phyloP scores from a whole-genome alignment of 2,797 vertebrate species.

The Hoplostethus atlanticus region DNA sequence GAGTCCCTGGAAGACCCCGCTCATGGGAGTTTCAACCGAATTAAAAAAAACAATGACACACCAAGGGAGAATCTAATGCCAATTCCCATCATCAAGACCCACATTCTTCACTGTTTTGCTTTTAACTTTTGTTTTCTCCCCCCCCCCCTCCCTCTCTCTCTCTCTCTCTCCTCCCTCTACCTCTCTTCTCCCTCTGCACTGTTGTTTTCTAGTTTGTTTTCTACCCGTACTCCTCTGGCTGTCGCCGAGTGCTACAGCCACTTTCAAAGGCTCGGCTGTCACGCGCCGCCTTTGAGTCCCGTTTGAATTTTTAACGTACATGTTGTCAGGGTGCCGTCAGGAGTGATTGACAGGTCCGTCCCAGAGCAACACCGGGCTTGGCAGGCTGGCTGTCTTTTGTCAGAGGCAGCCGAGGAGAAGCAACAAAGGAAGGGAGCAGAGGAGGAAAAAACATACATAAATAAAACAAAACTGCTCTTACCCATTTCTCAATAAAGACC shows the following conservation, averaged over 20 bases:
- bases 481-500: conserved; percentile 86
- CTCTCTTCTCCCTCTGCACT: conserved; percentile 72
- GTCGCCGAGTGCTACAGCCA: conserved; percentile 88
- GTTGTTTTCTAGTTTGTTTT: conserved; percentile 90
- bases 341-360: conserved; percentile 89
- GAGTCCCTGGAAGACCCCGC: conserved; percentile 73
- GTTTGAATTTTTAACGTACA: conserved; percentile 91
- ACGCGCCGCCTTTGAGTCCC: conserved; percentile 86
- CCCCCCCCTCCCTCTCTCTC: conserved; percentile 40
- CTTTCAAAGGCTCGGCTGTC: conserved; percentile 89
- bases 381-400: conserved; percentile 89
- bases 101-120: conserved; percentile 81
- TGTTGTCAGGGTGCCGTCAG: conserved; percentile 89
- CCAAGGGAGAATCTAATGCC: conserved; percentile 81
- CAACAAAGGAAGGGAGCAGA: conserved; percentile 85
- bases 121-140: conserved; percentile 80
- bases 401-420: conserved; percentile 85
- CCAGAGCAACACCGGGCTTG: conserved; percentile 87
- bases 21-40: conserved; percentile 79
- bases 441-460: conserved; percentile 86
- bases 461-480: conserved; percentile 88
- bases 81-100: conserved; percentile 85
- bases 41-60: conserved; percentile 84
- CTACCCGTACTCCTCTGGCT: conserved; percentile 85
- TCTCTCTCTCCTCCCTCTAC: conserved; percentile 59